Evolutionary conservation across 2,888 invertebrate genomes (phyloP), one percentile per base, ranked within the genome.

Genomic region (Litoditis marina): DNA sequence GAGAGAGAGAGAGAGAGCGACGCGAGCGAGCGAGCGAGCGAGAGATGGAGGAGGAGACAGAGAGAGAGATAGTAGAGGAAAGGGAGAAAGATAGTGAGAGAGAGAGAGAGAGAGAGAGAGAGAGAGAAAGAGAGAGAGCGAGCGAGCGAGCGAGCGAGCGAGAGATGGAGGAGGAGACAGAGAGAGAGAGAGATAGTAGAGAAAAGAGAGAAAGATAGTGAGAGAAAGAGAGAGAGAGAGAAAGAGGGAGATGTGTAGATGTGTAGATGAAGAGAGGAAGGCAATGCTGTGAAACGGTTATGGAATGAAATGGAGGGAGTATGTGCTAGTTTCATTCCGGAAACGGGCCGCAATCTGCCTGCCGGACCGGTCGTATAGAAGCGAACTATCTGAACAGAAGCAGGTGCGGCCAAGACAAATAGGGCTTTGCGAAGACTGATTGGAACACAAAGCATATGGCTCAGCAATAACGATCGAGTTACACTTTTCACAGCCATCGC

Each of bases 331-430:
- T 16, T 16, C 42, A 19, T 42, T 19, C 42, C n/a, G 34, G 28
- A 31, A 49, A 49, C 57, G 49, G 47, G 32, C 57, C 57, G 57
- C 47, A 57, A 47, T 46, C 13, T 13, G n/a, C n/a, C 13, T 39
- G 39, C 13, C 39, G 39, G 39, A 39, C 13, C 39, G 39, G 39
- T 39, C 13, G 11, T 39, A 39, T 39, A 39, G n/a, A 39, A 39
- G 39, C 11, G 39, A 39, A 39, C n/a, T n/a, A 39, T 39, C 39
- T 39, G 39, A 39, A n/a, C n/a, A n/a, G n/a, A n/a, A n/a, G n/a
- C n/a, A n/a, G n/a, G n/a, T n/a, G n/a, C n/a, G n/a, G n/a, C n/a
- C n/a, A n/a, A n/a, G n/a, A n/a, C n/a, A n/a, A n/a, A n/a, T n/a
- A n/a, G n/a, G n/a, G n/a, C n/a, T n/a, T n/a, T n/a, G n/a, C n/a